These are phyloP conservation scores for Phoenoteleia sp. DNA, from an alignment of 2,888 invertebrate species.

Conservation along the genomic window DNA sequence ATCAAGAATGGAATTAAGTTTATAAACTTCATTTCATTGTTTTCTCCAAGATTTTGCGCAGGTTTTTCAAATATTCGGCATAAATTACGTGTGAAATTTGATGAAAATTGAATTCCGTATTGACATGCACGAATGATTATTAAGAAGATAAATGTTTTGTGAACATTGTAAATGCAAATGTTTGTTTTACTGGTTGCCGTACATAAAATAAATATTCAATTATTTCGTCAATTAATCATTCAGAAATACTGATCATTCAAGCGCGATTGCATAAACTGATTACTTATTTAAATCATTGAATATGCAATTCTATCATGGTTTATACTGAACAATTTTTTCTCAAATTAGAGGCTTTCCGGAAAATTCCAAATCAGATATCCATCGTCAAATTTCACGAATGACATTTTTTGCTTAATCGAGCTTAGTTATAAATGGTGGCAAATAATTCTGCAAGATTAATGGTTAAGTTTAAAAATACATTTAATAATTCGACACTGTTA, in stretches of 20 bases:
- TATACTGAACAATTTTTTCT: background rate
- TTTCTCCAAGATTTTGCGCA: too few relatives aligned
- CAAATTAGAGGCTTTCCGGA: background rate
- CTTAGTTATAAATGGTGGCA: slow-evolving; percentile 1
- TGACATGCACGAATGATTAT: too few relatives aligned
- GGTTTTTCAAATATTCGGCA: too few relatives aligned
- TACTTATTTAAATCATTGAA: background rate
- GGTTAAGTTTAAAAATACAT: background rate
- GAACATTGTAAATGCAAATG: background rate
- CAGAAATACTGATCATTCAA: background rate
- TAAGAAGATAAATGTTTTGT: background rate
- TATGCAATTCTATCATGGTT: background rate
- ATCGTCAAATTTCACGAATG: background rate
- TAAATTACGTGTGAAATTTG: too few relatives aligned
- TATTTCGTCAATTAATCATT: background rate
- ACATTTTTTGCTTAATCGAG: background rate
- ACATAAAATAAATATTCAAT: background rate
- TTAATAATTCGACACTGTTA: background rate
- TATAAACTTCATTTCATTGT: too few relatives aligned
- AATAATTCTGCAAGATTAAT: background rate
- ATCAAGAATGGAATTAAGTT: too few relatives aligned
- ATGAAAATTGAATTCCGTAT: too few relatives aligned
- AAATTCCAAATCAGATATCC: background rate
- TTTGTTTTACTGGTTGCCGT: background rate
- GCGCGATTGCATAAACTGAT: background rate